Base-by-base conservation (phyloP, 2,113 vertebrate genomes). In the Meriones unguiculatus region DNA sequence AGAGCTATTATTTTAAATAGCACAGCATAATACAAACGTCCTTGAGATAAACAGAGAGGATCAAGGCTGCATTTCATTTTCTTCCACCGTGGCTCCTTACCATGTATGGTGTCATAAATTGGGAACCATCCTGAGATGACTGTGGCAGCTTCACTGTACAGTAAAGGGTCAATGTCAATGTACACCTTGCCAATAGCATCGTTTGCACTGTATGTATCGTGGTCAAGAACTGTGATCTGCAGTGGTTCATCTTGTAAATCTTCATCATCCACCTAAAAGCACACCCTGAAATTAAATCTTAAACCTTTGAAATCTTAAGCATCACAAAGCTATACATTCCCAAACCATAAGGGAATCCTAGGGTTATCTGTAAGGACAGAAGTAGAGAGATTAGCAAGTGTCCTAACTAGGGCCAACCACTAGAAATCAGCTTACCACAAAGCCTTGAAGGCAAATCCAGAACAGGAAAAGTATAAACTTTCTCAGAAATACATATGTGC, bases 101-200 rank as follows among this genome's bases (percentile, higher is more conserved):
- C 99, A 8, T 99, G 99, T 89, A 99, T 99, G 62, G 99, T 99
- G 91, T 99, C 99, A 87, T 99, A 99, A 97, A 99, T 99, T n/a
- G 99, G 99, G 98, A 99, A 99, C 99, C 99, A 99, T 41, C 99
- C 99, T 50, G 99, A 99, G 97, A 99, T 99, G 95, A 99, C 99
- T 0, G 99, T 99, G 62, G 99, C 99, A 54, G 99, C 99, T 98
- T 99, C 99, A 82, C 98, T 99, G 50, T 99, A 99, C 52, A 99
- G 99, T 62, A 99, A 98, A 0, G 99, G 99, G 96, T 99, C 99
- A 7, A 99, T 99, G 95, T 99, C 99, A 90, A 99, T 99, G 98
- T 99, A 99, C 81, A 99, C 99, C 97, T 99, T 99, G 93, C 99
- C 99, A 87, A 99, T 99, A 97, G 99, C 99, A 96, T 99, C 99